Evolutionary conservation across 2,113 vertebrate species (phyloP), one percentile per base, ranked within the genome.

Genomic region (Tricholaema leucomelas): DNA sequence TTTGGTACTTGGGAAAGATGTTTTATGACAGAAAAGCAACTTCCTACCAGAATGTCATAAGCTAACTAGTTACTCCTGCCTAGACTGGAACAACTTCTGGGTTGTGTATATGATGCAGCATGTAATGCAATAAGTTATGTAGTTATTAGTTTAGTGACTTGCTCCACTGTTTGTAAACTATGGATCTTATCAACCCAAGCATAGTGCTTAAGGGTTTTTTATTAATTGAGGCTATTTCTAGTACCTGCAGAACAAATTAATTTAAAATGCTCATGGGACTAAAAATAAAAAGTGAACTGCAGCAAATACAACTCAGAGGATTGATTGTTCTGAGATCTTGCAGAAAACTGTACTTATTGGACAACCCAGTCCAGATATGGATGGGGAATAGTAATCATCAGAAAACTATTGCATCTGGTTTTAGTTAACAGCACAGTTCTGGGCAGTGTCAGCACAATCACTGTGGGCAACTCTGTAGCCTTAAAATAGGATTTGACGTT

Each of bases 11-110:
- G 27, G 23, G 28, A 72, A 35, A 24, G 67, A 5, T 60, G 66
- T 56, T 89, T 88, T 50, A 48, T 0, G 2, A 77, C 44, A 76
- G 69, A 75, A 75, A 88, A 96, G 54, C n/a, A 25, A 74, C 38
- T 63, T 48, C 76, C 84, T 52, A 30, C 20, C 59, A 58, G 69
- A 92, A 95, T 9, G 17, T 81, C 70, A 94, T 94, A 97, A 96
- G 95, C 95, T 97, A 96, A 81, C 64, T 65, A 87, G 55, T 90
- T 73, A 95, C 31, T 84, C 74, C 92, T 93, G 52, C 74, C 50
- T 65, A 35, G 58, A 75, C 73, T 94, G 92, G 78, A 81, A 81
- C 36, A 58, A 46, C 25, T 42, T 70, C 56, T 87, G 81, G n/a
- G 10, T 36, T 88, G 40, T 94, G 58, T 77, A 61, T n/a, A 75